Evolutionary conservation across 2,888 invertebrate species (phyloP).

Genomic region (Caenorhabditis parvicauda): DNA sequence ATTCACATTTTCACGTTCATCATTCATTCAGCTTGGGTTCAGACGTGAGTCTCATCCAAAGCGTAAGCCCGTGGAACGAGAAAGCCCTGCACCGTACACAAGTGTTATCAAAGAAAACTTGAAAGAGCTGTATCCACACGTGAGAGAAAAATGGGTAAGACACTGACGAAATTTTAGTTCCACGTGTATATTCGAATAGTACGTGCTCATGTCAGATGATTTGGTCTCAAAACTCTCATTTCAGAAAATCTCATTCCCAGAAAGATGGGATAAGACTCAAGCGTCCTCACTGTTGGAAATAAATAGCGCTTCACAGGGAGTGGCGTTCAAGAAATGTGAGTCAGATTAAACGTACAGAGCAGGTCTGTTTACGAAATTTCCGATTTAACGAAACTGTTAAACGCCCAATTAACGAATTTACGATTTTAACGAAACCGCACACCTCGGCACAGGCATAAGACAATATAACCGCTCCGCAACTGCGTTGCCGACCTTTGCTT

Average conservation of each 20-base stretch:
- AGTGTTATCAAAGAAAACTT: too few relatives aligned
- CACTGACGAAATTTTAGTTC: too few relatives aligned
- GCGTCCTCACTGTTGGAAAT: slow-evolving; percentile 12
- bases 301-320: slow-evolving; percentile 2
- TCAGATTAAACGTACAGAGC: too few relatives aligned
- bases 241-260: slow-evolving; percentile 4
- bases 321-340: slow-evolving; percentile 11
- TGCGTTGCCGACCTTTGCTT: too few relatives aligned
- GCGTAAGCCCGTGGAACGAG: too few relatives aligned
- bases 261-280: slow-evolving; percentile 15
- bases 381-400: background rate
- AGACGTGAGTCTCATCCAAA: too few relatives aligned
- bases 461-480: too few relatives aligned
- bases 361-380: background rate
- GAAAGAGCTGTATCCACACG: background rate
- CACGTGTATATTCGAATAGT: slow-evolving; percentile 8
- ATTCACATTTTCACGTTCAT: too few relatives aligned
- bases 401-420: background rate
- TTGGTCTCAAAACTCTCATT: background rate
- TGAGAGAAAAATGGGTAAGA: background rate
- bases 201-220: slow-evolving; percentile 6
- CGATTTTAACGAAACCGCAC: too few relatives aligned
- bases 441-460: too few relatives aligned
- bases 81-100: too few relatives aligned
- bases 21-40: too few relatives aligned